These are phyloP conservation scores for Anthophora plumipes DNA, from an alignment of 2,888 invertebrate genomes.

Conservation along the genomic window DNA sequence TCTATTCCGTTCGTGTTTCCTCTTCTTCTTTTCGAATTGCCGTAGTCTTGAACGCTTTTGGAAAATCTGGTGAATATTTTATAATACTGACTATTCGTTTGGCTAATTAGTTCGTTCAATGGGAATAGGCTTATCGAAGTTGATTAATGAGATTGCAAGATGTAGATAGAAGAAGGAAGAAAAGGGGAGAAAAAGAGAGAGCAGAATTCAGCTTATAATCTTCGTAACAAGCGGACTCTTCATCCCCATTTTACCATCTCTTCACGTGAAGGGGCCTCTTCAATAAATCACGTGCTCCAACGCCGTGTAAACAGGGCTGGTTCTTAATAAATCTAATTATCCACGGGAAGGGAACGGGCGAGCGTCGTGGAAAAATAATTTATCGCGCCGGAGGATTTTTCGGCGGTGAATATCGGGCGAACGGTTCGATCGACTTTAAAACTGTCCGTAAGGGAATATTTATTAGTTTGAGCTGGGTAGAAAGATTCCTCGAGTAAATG, in stretches of 20 bases:
- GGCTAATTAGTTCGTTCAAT: constrained; percentile 69
- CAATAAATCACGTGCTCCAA: constrained; percentile 77
- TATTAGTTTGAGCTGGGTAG: constrained; percentile 33
- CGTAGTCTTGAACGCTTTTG: neutral
- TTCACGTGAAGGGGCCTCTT: constrained; percentile 69
- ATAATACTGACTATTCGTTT: constrained; percentile 24
- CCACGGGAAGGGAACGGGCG: constrained; percentile 56
- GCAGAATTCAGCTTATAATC: constrained; percentile 76
- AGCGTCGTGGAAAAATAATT: constrained; percentile 74
- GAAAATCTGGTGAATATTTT: constrained; percentile 13
- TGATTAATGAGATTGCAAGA: constrained; percentile 42
- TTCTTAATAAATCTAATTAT: constrained; percentile 81
- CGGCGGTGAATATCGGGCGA: constrained; percentile 46
- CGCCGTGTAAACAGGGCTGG: constrained; percentile 77
- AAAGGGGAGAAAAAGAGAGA: constrained; percentile 49
- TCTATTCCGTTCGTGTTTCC: too few relatives aligned
- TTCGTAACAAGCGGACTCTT: constrained; percentile 73
- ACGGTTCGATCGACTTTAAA: constrained; percentile 47
- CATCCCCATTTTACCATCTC: constrained; percentile 47
- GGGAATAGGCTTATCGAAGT: constrained; percentile 72
- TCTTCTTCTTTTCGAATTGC: neutral
- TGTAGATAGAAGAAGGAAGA: neutral
- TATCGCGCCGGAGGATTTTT: constrained; percentile 57
- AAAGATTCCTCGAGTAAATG: constrained; percentile 14
- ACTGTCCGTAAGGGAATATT: constrained; percentile 45